Conservation (phyloP, 2,888 invertebrate species). For the Phyllotreta cruciferae region DNA sequence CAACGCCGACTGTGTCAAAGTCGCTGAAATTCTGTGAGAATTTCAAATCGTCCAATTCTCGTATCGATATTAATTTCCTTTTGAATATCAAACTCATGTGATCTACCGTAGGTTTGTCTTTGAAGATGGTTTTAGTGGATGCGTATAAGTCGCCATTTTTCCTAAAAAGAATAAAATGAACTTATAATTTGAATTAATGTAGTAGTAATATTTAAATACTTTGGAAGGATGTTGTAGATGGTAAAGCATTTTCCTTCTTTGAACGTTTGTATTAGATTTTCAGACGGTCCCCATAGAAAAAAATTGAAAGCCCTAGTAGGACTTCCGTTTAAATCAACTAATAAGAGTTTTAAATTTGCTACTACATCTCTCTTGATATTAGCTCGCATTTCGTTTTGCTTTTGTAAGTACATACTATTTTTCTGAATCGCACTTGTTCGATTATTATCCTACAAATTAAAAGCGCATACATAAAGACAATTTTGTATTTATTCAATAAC, state of each 20-base stretch:
- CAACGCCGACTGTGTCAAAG: constrained; percentile 76
- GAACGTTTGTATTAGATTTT: constrained; percentile 65
- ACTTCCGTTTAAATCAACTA: constrained; percentile 56
- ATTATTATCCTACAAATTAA: too few relatives aligned
- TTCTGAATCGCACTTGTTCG: too few relatives aligned
- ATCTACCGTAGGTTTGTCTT: constrained; percentile 20
- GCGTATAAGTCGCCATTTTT: constrained; percentile 49
- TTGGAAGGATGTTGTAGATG: constrained; percentile 66
- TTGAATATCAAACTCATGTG: constrained; percentile 42
- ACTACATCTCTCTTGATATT: constrained; percentile 56
- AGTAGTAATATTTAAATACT: constrained; percentile 49
- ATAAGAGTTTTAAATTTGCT: constrained; percentile 59
- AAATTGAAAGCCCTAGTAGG: constrained; percentile 60
- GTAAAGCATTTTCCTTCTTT: constrained; percentile 70
- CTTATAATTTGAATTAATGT: not conserved
- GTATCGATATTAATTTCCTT: constrained; percentile 57
- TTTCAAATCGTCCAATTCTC: constrained; percentile 56
- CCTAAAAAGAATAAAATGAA: constrained; percentile 39
- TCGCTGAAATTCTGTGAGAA: constrained; percentile 68
- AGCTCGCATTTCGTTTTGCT: constrained; percentile 48
- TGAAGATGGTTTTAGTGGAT: constrained; percentile 47
- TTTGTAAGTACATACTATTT: constrained; percentile 52
- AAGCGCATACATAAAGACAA: too few relatives aligned
- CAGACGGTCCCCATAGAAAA: constrained; percentile 76
- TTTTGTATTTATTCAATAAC: too few relatives aligned